These are phyloP conservation scores for Huso huso DNA, from an alignment of 2,797 vertebrate species.

Conservation along the genomic window DNA sequence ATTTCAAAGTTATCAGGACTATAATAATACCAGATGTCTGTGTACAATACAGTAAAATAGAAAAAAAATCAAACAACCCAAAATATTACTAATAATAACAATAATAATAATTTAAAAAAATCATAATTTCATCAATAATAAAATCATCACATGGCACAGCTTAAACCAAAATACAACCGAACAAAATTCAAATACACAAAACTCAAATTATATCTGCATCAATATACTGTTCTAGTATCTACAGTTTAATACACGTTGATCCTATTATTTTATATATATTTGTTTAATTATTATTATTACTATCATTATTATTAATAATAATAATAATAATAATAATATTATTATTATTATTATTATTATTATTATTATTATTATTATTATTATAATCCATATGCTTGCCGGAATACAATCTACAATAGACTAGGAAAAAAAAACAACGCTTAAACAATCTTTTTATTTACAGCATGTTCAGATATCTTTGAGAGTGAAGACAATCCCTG, in stretches of 20 bases:
- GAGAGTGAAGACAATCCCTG: no score
- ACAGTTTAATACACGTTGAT: conserved; percentile 74
- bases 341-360: background rate
- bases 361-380: background rate
- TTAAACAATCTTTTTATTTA: background rate
- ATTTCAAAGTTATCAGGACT: conserved; percentile 75
- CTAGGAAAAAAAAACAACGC: conserved; percentile 4
- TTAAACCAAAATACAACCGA: conserved; percentile 39
- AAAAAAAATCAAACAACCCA: conserved; percentile 32
- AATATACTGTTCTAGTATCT: conserved; percentile 77
- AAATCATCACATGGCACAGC: conserved; percentile 13
- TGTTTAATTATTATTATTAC: conserved; percentile 5
- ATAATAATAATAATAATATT: conserved; percentile 3
- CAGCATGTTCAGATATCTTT: no score
- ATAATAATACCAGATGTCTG: conserved; percentile 57
- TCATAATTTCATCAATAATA: conserved; percentile 6
- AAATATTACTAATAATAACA: background rate
- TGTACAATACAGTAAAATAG: conserved; percentile 72
- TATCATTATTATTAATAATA: no score
- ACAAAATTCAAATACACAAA: conserved; percentile 62
- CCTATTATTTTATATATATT: conserved; percentile 65
- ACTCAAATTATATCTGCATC: conserved; percentile 74
- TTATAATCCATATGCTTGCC: background rate
- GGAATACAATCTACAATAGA: conserved; percentile 2
- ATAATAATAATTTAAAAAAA: conserved; percentile 1